A percentile compares a stretch with the other conserved stretches of the same genome.
These are phyloP conservation scores for Rhyacichthys aspro DNA, from an alignment of 2,797 vertebrate genomes.

Conservation along the genomic window DNA sequence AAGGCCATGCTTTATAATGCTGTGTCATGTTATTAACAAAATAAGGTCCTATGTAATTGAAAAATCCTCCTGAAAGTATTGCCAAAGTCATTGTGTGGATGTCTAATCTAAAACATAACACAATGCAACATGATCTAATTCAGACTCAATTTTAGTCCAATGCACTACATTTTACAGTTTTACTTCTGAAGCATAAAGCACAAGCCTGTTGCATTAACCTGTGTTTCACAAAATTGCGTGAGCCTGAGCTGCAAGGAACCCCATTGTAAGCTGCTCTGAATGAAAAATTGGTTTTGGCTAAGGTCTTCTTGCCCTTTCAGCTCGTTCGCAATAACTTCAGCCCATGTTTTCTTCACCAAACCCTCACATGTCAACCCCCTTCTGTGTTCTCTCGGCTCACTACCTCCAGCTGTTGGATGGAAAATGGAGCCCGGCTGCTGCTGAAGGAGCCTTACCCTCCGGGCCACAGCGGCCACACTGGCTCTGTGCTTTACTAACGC, in stretches of 20 bases:
- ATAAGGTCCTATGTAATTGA: no score
- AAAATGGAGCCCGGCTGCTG: slow-evolving; percentile 22
- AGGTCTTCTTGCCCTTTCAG: slow-evolving; percentile 50
- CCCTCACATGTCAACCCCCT: slow-evolving; percentile 25
- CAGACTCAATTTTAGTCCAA: slow-evolving; percentile 26
- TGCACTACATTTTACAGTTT: slow-evolving; percentile 22
- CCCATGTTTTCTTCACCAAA: slow-evolving; percentile 46
- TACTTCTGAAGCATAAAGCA: slow-evolving; percentile 22
- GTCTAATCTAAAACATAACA: slow-evolving; percentile 1
- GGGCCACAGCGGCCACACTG: slow-evolving; percentile 6
- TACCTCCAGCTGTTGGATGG: slow-evolving; percentile 19
- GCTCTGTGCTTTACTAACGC: slow-evolving; percentile 15
- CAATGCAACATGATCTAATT: slow-evolving; percentile 18
- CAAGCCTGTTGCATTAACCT: slow-evolving; percentile 14
- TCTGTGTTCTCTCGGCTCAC: slow-evolving; percentile 11
- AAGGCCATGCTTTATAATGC: no score
- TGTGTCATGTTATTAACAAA: no score
- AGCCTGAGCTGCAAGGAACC: slow-evolving; percentile 42
- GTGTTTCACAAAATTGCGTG: slow-evolving; percentile 49
- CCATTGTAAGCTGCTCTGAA: slow-evolving; percentile 38
- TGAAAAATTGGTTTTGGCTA: slow-evolving; percentile 56
- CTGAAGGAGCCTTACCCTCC: slow-evolving; percentile 16
- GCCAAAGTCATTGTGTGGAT: neutral
- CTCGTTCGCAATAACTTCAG: slow-evolving; percentile 36
- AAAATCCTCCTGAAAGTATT: neutral